Evolutionary conservation across 1,140 invertebrate species (phyloP), one percentile per base, ranked within the genome.

Genomic region (Penaeus indicus): DNA sequence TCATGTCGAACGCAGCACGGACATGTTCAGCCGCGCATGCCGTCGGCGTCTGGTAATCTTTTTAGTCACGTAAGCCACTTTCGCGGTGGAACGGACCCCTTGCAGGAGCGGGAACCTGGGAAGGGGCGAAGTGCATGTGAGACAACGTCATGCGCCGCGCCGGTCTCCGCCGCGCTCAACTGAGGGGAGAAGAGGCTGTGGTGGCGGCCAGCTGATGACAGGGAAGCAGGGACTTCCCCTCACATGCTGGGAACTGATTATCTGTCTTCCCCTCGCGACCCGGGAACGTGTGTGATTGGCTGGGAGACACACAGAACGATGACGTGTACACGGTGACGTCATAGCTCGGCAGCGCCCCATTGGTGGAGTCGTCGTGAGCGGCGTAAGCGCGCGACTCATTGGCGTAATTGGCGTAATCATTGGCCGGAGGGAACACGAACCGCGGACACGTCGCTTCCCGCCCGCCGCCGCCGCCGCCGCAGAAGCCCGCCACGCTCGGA

Each of bases 241-340:
- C 67, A 72, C 67, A 72, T 32, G 32, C n/a, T 32, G n/a, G 67
- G 67, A 72, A 72, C 22, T 77, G 84, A 85, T 85, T 85, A 27
- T 61, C 84, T 19, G 62, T 72, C 84, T 85, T 85, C 84, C 69
- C 82, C 69, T 85, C 69, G 42, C 67, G 60, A 7, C n/a, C 72
- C 62, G 61, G 7, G 85, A 67, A 61, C 25, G 72, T 18, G 19
- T 87, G 60, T 60, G 85, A 81, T 87, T 87, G 85, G 78, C 79
- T 82, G 22, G 85, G 61, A 11, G 85, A 81, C 13, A 87, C 77
- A 64, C 85, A 87, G 85, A 87, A 87, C 25, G 85, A 81, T 67
- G 85, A 87, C 78, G 85, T 87, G 63, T 87, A 87, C 85, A 87
- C 85, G 8, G 85, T 87, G 79, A 87, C 85, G 85, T 87, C 79